A percentile compares a stretch with the other conserved stretches of the same genome.
phyloP scores from a whole-genome alignment of 2,113 vertebrate species.

The Aythya baeri region DNA sequence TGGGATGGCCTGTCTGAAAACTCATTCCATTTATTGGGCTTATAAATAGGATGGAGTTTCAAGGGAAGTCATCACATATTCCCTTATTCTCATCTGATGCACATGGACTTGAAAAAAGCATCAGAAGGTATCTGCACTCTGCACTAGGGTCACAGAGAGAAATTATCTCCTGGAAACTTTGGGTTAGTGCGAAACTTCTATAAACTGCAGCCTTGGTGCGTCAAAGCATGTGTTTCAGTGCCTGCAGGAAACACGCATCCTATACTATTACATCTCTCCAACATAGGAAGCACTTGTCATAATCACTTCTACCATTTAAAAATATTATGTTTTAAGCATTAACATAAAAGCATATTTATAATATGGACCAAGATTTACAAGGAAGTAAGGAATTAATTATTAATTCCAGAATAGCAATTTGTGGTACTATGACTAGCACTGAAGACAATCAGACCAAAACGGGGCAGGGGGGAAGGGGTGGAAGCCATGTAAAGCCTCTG shows the following conservation, averaged over 20 bases:
- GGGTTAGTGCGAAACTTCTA: background rate
- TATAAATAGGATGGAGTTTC: background rate
- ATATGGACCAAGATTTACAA: background rate
- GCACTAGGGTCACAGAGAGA: background rate
- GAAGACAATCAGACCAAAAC: background rate
- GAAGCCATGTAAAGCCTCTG: background rate
- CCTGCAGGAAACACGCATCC: background rate
- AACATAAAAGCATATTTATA: background rate
- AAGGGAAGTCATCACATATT: background rate
- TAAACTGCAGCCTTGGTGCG: accelerated
- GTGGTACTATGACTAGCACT: background rate
- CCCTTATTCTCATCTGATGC: background rate
- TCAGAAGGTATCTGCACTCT: background rate
- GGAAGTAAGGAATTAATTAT: background rate
- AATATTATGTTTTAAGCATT: background rate
- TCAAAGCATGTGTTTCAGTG: background rate
- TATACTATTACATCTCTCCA: background rate
- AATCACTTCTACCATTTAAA: background rate
- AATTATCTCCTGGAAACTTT: background rate
- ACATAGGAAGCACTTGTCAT: background rate
- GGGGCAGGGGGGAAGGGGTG: too few species aligned
- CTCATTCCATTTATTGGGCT: background rate
- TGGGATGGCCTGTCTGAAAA: background rate
- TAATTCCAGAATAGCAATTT: background rate
- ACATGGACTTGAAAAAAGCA: background rate